Conservation (phyloP, 2,797 vertebrate species). For the Acridotheres tristis region DNA sequence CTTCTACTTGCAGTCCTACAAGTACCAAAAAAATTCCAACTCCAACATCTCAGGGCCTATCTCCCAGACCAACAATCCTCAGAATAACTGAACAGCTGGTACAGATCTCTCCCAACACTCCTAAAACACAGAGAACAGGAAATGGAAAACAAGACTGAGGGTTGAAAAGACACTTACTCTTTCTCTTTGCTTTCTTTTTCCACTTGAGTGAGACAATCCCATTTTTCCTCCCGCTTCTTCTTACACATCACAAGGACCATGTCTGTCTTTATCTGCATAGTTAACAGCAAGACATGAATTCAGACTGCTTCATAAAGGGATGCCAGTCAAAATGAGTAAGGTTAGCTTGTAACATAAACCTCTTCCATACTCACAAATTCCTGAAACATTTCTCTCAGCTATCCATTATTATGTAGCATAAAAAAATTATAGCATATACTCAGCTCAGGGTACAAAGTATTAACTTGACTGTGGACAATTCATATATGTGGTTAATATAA, state of each 20-base stretch:
- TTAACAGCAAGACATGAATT: background rate
- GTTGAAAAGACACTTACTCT: constrained; percentile 82
- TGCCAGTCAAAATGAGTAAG: background rate
- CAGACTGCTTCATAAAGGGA: background rate
- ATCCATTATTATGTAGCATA: background rate
- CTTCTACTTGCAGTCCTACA: background rate
- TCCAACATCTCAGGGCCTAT: background rate
- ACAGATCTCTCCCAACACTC: background rate
- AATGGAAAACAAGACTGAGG: background rate
- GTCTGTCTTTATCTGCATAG: constrained; percentile 91
- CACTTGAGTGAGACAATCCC: constrained; percentile 93
- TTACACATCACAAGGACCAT: constrained; percentile 91
- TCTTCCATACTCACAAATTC: background rate
- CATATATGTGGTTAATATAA: background rate
- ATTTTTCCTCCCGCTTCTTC: constrained; percentile 89
- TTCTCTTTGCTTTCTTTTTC: constrained; percentile 97
- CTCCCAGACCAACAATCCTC: background rate
- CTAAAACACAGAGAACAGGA: background rate
- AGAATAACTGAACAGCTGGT: background rate
- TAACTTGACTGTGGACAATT: background rate
- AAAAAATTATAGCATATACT: accelerated
- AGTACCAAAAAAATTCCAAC: background rate
- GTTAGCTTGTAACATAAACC: background rate
- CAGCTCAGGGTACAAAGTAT: background rate
- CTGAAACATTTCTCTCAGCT: background rate